These are phyloP conservation scores for Kryptolebias marmoratus DNA, from an alignment of 2,113 vertebrate species.

Conservation along the genomic window DNA sequence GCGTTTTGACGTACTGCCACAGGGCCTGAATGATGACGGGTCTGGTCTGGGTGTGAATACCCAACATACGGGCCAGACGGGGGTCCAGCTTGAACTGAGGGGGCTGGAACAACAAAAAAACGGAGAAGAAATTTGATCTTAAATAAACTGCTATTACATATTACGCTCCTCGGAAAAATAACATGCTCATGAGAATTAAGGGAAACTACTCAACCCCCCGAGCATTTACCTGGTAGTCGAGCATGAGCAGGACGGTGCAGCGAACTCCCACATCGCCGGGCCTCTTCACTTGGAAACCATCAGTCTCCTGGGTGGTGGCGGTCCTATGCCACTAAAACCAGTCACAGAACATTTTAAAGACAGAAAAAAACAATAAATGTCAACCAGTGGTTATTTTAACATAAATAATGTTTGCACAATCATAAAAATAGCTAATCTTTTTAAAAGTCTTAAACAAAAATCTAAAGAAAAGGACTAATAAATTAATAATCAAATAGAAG, in stretches of 20 bases:
- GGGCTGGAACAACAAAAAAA: conserved; percentile 79
- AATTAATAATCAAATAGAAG: neutral
- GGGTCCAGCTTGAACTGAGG: conserved; percentile 98
- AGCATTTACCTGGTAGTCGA: conserved; percentile 93
- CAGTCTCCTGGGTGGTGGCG: conserved; percentile 97
- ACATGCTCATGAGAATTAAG: too few relatives aligned
- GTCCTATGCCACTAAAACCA: conserved; percentile 94
- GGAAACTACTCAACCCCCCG: neutral
- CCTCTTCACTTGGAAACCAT: conserved; percentile 99
- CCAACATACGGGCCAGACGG: conserved; percentile 92
- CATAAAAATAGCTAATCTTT: neutral
- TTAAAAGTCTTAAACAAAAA: neutral
- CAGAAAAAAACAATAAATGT: neutral
- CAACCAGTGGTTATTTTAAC: neutral
- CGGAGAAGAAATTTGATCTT: neutral
- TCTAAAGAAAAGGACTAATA: neutral
- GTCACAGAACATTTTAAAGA: neutral
- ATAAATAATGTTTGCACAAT: neutral
- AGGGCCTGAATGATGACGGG: conserved; percentile 98
- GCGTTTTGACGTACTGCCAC: conserved; percentile 99
- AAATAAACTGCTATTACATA: neutral
- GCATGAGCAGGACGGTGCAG: conserved; percentile 98
- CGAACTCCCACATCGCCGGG: conserved; percentile 97
- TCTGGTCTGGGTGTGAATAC: conserved; percentile 96
- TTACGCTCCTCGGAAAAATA: neutral